phyloP scores from a whole-genome alignment of 2,113 vertebrate genomes.

The Xenotilapia flavipinnis region DNA sequence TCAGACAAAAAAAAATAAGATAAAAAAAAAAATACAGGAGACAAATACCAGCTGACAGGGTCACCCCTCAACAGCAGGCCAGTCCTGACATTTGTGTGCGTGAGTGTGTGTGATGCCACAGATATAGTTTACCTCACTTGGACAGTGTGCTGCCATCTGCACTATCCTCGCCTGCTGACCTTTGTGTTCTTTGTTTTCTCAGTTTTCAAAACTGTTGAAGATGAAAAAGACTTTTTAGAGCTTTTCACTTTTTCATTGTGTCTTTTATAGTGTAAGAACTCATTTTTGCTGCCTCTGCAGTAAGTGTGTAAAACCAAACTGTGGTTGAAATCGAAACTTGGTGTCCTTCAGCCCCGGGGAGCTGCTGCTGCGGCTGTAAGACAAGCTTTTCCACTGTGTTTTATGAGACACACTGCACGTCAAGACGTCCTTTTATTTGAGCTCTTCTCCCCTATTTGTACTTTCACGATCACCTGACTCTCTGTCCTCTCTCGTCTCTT shows the following conservation, averaged over 20 bases:
- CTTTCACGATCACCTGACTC: background rate
- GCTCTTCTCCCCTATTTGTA: background rate
- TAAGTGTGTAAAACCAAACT: background rate
- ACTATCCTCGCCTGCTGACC: constrained; percentile 19
- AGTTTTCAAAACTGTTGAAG: background rate
- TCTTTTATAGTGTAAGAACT: background rate
- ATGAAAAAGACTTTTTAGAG: background rate
- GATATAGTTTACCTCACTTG: constrained; percentile 10
- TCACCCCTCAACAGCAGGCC: constrained; percentile 37
- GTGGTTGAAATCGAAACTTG: background rate
- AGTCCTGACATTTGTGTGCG: constrained; percentile 27
- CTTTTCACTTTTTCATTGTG: background rate
- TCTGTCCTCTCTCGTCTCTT: background rate
- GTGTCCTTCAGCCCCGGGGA: background rate
- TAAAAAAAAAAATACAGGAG: constrained; percentile 5
- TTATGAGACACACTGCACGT: background rate
- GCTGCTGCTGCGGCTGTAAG: background rate
- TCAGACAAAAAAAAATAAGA: constrained; percentile 6
- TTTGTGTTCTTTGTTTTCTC: constrained; percentile 32
- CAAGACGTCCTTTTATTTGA: background rate
- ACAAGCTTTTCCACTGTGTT: background rate
- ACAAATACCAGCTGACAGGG: constrained; percentile 45
- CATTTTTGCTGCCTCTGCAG: constrained; percentile 22
- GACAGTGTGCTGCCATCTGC: constrained; percentile 25
- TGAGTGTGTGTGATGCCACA: background rate